Evolutionary conservation across 2,113 vertebrate genomes (phyloP), one percentile per base, ranked within the genome.

Genomic region (Daboia siamensis): DNA sequence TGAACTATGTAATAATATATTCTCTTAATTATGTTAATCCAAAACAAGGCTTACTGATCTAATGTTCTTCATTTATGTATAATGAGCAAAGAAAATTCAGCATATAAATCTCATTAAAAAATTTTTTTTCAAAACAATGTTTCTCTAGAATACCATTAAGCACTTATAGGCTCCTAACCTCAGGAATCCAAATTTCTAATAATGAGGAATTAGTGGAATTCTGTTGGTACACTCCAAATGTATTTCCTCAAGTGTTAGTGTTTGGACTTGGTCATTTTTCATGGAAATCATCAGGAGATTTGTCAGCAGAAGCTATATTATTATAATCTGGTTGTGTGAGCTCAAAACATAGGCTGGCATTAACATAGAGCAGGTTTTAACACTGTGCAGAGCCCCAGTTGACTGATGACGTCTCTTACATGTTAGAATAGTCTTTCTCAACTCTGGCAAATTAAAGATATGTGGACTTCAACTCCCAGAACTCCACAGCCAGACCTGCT

Each of bases 141-240:
- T 51, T n/a, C 91, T 54, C 61, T 1, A 93, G 90, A 61, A 89
- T 80, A 95, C 87, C 93, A 48, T 92, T 94, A 91, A 89, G 92
- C 92, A 74, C 94, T 91, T 64, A 92, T 64, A 93, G 87, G 90
- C 48, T 86, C 24, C 5, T 69, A n/a, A 92, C 92, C 39, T 52
- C 59, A 85, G 3, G 86, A 48, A 93, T 93, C 59, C 26, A 29
- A 55, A 84, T 48, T 92, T 69, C 69, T 92, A 26, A 23, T 84
- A 46, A 55, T 44, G 24, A 69, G 9, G 39, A 84, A 84, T 89
- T 56, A 24, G 5, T 54, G 46, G 13, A 17, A 90, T 90, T 92
- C 24, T 44, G 48, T 7, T 5, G 29, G 59, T 55, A 74, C 12
- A 20, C 13, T 84, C 48, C 84, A 88, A 10, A 80, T 2, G 1